Base-by-base conservation (phyloP, 2,888 invertebrate genomes). In the Neocrepidodera transversa region DNA sequence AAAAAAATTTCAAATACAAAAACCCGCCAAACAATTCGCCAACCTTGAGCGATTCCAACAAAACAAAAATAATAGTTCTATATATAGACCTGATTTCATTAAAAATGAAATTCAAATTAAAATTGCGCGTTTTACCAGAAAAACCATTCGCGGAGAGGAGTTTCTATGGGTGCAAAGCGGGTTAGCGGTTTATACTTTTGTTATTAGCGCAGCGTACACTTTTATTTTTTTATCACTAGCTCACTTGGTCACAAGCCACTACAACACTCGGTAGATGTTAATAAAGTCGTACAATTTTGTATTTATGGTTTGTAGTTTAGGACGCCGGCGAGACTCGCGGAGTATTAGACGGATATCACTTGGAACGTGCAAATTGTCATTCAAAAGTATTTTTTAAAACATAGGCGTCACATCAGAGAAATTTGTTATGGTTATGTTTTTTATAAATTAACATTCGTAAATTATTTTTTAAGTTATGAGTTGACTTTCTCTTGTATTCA, bases 301-400 rank as follows among this genome's bases (percentile, higher is more conserved):
- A 30, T 30, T 30, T n/a, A 13, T n/a, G 20, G 35, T 35, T 28
- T 35, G 35, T 49, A 20, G 11, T 26, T 17, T 38, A 38, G 38
- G 17, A 16, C 5, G 17, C 7, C 38, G 17, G 38, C 17, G 38
- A 38, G 47, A 49, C 56, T 50, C 51, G 58, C 58, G 50, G 32
- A 38, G 35, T 63, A 56, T 58, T 51, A 47, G 59, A 52, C 57
- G 61, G 54, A 50, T 58, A 61, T 61, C 49, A 57, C 53, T 35
- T 14, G 45, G 38, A 40, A 59, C 59, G 59, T 57, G 60, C 60
- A 48, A 63, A 63, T 55, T 56, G 64, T 61, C 47, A 48, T 38
- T 38, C 38, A 17, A 52, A 47, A 38, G 42, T 30, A 48, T 16
- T 60, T 57, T 63, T 60, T 45, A 13, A 58, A 59, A 53, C 64